These are phyloP conservation scores for Steatornis caripensis DNA, from an alignment of 2,113 vertebrate species.

Conservation along the genomic window DNA sequence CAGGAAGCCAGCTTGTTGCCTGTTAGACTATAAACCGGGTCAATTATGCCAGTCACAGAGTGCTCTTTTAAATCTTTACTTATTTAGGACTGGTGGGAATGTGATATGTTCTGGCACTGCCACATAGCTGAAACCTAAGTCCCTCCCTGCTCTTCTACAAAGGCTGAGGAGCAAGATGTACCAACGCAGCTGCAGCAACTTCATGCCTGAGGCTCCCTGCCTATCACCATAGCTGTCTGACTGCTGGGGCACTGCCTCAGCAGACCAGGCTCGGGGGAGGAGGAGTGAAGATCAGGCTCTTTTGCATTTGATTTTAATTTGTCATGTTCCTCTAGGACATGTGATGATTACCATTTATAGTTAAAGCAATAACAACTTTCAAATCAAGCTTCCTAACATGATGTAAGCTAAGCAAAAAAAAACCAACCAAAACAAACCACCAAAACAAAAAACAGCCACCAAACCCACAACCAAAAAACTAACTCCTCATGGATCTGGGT, in stretches of 20 bases:
- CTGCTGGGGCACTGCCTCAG: neutral
- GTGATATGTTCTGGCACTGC: neutral
- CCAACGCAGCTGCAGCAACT: rapidly evolving
- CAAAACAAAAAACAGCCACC: neutral
- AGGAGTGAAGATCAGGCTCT: neutral
- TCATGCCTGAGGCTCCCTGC: neutral
- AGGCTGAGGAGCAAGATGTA: neutral
- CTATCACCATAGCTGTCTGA: neutral
- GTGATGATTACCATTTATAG: neutral
- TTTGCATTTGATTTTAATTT: neutral
- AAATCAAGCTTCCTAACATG: neutral
- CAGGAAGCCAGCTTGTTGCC: neutral
- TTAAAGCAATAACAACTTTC: neutral
- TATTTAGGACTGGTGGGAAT: neutral
- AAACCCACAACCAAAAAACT: neutral
- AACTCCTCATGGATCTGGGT: neutral
- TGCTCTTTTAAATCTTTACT: neutral
- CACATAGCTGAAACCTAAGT: neutral
- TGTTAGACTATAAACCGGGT: neutral
- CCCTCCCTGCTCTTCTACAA: neutral
- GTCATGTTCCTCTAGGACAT: neutral
- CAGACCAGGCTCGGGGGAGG: neutral
- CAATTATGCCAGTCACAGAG: neutral
- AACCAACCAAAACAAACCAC: no score
- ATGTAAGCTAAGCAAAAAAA: neutral